phyloP scores from a whole-genome alignment of 1,140 invertebrate species.

The Lasaia peninsularis region DNA sequence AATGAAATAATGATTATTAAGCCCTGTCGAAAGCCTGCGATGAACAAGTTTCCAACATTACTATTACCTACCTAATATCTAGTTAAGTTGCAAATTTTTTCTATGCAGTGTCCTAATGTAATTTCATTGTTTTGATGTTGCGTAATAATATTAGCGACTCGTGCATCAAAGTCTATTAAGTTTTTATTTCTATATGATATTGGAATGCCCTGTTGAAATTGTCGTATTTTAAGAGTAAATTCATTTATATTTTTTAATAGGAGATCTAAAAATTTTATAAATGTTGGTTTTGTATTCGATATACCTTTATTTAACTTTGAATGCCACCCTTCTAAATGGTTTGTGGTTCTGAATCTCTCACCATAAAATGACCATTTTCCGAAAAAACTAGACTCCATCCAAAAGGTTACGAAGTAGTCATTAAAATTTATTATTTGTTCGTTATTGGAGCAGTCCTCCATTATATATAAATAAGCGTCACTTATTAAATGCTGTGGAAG shows the following conservation, averaged over 20 bases:
- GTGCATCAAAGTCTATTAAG: background rate
- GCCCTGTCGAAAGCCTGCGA: no score
- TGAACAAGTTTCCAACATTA: no score
- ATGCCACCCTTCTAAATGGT: background rate
- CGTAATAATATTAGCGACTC: background rate
- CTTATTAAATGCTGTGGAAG: background rate
- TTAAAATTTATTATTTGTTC: background rate
- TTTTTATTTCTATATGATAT: background rate
- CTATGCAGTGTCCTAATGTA: background rate
- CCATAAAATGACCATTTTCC: background rate
- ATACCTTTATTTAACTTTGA: background rate
- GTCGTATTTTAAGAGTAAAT: background rate
- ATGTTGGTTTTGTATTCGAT: background rate
- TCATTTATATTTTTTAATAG: background rate
- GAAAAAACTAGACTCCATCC: background rate
- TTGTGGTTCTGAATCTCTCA: background rate
- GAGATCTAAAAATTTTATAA: background rate
- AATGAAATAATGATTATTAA: no score
- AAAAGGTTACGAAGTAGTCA: background rate
- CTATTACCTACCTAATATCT: background rate
- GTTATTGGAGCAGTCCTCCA: no score
- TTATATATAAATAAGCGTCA: no score
- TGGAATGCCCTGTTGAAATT: background rate
- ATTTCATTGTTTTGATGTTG: background rate
- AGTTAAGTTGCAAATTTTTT: constrained; percentile 1